Conservation (phyloP, 2,888 invertebrate species). For the Antitype chi region DNA sequence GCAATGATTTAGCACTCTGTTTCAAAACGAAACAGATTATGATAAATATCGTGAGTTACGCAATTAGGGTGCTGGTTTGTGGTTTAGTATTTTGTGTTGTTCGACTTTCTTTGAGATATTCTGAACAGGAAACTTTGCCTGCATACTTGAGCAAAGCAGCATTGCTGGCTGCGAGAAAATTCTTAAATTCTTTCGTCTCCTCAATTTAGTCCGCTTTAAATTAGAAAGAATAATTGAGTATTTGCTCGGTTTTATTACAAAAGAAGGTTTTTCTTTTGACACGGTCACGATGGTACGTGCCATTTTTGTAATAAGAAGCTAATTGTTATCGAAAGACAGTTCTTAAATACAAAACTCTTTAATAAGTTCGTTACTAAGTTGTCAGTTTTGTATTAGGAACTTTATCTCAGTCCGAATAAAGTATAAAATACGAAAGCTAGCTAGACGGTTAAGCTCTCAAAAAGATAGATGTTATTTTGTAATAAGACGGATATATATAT, state of each 20-base stretch:
- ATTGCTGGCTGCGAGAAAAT: not conserved
- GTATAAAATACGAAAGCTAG: not conserved
- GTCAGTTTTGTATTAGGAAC: not conserved
- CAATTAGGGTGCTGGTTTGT: no score
- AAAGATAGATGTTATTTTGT: not conserved
- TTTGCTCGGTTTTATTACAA: not conserved
- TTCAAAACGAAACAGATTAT: no score
- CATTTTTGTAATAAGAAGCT: no score
- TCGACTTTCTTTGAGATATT: constrained; percentile 24
- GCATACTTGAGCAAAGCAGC: no score
- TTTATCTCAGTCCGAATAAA: not conserved
- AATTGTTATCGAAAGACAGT: not conserved
- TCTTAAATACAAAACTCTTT: not conserved
- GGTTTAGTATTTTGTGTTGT: constrained; percentile 17
- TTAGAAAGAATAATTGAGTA: not conserved
- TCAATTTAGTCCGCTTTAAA: not conserved
- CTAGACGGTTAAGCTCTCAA: not conserved
- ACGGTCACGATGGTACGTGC: not conserved
- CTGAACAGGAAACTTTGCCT: not conserved
- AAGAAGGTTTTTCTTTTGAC: not conserved
- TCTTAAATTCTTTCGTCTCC: not conserved
- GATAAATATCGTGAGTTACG: no score
- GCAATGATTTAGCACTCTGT: no score
- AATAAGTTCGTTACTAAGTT: not conserved
- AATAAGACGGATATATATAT: not conserved